A percentile compares a stretch with the other conserved stretches of the same genome.
phyloP scores from a whole-genome alignment of 2,113 vertebrate genomes.

The Pteropus alecto region DNA sequence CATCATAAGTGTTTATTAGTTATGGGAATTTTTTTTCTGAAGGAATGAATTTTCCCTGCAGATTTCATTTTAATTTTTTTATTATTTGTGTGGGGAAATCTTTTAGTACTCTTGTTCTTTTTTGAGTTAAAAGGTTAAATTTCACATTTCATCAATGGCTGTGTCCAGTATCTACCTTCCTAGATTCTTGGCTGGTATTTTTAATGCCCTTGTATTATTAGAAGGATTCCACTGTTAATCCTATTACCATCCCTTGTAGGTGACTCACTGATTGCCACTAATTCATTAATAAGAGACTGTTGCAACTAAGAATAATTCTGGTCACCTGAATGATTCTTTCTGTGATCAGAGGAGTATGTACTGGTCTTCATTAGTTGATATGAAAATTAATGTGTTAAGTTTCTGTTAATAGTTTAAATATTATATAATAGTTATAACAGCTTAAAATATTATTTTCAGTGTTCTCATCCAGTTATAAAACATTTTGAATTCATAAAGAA shows the following conservation, averaged over 20 bases:
- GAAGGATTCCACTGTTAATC: neutral
- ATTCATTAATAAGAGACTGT: neutral
- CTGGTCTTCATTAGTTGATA: neutral
- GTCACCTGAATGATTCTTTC: neutral
- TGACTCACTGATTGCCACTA: neutral
- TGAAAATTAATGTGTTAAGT: slow-evolving; percentile 5
- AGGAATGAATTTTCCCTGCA: slow-evolving; percentile 17
- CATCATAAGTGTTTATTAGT: neutral
- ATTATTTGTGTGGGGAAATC: neutral
- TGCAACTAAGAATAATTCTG: neutral
- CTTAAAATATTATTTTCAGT: neutral
- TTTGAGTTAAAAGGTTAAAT: slow-evolving; percentile 17
- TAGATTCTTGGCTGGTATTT: neutral
- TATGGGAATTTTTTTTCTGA: neutral
- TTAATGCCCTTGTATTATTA: neutral
- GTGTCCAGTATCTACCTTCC: neutral
- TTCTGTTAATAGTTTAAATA: slow-evolving; percentile 12
- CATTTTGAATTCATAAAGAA: neutral
- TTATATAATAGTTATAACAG: neutral
- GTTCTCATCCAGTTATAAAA: neutral
- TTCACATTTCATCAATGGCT: neutral
- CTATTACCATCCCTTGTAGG: neutral
- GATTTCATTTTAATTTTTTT: neutral
- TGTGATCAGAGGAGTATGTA: neutral
- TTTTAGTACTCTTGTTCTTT: neutral